Evolutionary conservation across 2,888 invertebrate species (phyloP), one percentile per base, ranked within the genome.

Genomic region (Dasysyrphus albostriatus): DNA sequence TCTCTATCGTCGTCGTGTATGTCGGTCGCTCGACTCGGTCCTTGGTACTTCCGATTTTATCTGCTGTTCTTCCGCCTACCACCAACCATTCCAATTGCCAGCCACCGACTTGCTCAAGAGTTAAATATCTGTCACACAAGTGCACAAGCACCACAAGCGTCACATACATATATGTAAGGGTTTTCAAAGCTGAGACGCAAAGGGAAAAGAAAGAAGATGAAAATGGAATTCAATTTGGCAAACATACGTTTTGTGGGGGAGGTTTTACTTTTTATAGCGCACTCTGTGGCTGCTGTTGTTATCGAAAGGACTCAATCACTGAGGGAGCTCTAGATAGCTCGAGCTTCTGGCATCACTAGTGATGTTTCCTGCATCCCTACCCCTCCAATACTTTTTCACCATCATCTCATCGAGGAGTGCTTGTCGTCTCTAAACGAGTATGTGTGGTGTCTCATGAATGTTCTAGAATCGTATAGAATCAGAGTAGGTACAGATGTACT

Each of bases 181-280:
- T 77, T 73, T 67, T n/a, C 67, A 61, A 67, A 67, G 73, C 10
- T 14, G 44, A 59, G 44, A 58, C 39, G 14, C 19, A 29, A 37
- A 54, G 37, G 51, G 73, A 54, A 58, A 49, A 34, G 42, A 24
- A 24, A 34, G n/a, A 63, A 47, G 63, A 47, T 59, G 74, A 83
- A 83, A 87, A 87, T 83, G 75, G 83, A 87, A 87, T 87, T 87
- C 87, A 87, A 87, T 87, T 87, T 87, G 83, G 83, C 72, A 78
- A 87, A 83, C 87, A 87, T 87, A 87, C 83, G 83, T 75, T 87
- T 42, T 73, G 79, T 44, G 70, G 77, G 73, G 73, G 42, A 56
- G 85, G 63, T 79, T 83, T 87, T 61, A 79, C 78, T 39, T 82
- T 87, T 83, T 83, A 87, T 87, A 78, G 82, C 74, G 47, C 70